Evolutionary conservation across 2,113 vertebrate genomes (phyloP), one percentile per base, ranked within the genome.

Genomic region (Cisticola juncidis): DNA sequence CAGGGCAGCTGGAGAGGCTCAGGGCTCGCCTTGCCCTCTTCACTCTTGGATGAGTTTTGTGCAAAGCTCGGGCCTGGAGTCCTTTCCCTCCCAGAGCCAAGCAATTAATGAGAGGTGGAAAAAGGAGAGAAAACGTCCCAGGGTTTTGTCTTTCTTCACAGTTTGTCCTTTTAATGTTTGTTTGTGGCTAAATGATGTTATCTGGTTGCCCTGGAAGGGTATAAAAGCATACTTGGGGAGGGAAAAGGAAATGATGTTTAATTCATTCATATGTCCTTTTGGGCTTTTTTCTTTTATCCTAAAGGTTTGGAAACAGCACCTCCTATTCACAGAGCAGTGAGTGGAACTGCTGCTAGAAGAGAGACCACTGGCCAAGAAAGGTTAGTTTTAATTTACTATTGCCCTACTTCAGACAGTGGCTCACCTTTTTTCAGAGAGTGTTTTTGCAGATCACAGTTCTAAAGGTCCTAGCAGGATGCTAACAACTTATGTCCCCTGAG

Each of bases 1-100:
- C 79, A 51, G 96, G 97, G 97, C 98, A 98, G 98, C 97, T 98
- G 98, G 97, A 97, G 97, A 85, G 96, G 97, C 97, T 96, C 92
- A 97, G 96, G 44, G 94, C 35, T 98, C 90, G 9, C 44, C 92
- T 97, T 86, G 94, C 97, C 97, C 98, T 98, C 97, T 98, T 98
- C 97, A 97, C 98, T 98, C 98, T 97, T 98, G 97, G 97, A 94
- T 97, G 97, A 97, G 97, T 98, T 98, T 97, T 98, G 97, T 98
- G 96, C 98, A 97, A 98, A 98, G 96, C 97, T 88, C 2, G 0
- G 82, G 45, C 80, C 92, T 53, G 56, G 80, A 96, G 86, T 77
- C 97, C 94, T 94, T 97, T 80, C 84, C 97, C 93, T 81, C 81
- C 58, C 85, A 93, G 95, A 71, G 48, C 88, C 83, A 23, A 96